phyloP scores from a whole-genome alignment of 1,140 invertebrate genomes.

The Drosophila ironensis region DNA sequence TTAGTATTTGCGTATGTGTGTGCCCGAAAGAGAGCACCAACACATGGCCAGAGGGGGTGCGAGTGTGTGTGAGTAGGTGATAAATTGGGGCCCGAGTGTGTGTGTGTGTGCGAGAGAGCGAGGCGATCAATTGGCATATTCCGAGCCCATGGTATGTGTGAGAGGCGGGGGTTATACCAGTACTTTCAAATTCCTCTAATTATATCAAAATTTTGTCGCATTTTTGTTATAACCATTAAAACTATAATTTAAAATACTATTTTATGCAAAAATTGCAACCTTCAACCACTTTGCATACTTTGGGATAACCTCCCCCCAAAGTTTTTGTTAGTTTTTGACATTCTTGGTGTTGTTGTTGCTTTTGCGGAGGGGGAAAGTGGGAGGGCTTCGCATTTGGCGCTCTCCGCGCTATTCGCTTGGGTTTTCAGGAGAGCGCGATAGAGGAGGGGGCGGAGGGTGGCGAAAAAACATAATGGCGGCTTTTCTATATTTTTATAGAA shows the following conservation, averaged over 20 bases:
- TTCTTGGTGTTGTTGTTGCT: conserved; percentile 55
- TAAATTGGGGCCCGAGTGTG: conserved; percentile 63
- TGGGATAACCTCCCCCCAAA: too few species aligned
- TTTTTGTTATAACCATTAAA: too few species aligned
- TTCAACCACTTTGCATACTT: too few species aligned
- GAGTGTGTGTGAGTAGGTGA: conserved; percentile 59
- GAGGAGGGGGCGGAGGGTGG: conserved; percentile 9
- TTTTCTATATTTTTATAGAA: conserved; percentile 69
- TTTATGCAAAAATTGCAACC: too few species aligned
- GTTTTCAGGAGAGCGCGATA: conserved; percentile 13
- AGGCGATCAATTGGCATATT: conserved; percentile 69
- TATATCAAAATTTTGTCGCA: too few species aligned
- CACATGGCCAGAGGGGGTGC: conserved; percentile 13
- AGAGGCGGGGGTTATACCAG: conserved; percentile 51
- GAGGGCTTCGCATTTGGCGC: conserved; percentile 19
- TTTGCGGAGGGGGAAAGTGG: conserved; percentile 21
- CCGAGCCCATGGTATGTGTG: not conserved
- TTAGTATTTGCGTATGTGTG: conserved; percentile 52
- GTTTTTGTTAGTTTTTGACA: conserved; percentile 73
- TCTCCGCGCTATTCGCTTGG: conserved; percentile 4
- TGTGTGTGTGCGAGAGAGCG: conserved; percentile 40
- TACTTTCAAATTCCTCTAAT: too few species aligned
- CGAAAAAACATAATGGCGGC: conserved; percentile 73
- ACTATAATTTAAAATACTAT: too few species aligned
- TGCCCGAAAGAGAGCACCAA: conserved; percentile 41